Base-by-base conservation (phyloP, 2,888 invertebrate genomes). In the Agrilus mali region DNA sequence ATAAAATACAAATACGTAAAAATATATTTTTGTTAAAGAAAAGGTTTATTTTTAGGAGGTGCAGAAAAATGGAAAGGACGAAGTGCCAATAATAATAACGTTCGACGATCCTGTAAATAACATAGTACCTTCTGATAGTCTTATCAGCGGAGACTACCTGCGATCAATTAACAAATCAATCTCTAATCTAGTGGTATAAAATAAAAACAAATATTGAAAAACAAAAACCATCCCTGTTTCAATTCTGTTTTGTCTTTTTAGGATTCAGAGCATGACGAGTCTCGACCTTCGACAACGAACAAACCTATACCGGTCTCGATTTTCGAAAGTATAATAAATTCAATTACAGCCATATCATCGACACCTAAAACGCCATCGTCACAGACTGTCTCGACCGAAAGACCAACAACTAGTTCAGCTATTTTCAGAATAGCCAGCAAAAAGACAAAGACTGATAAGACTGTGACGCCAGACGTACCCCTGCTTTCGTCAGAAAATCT, bases 261-360 rank as follows among this genome's bases (percentile, higher is more conserved):
- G 48, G 50, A 44, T 31, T 44, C 49, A 45, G 50, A 45, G 44
- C 47, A 43, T 34, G 47, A 43, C 35, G 13, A 15, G 39, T 40
- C 41, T 40, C 36, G 20, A 15, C 47, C 36, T 35, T 33, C 53
- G 48, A 52, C 50, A 43, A 57, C 60, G 37, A 60, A 61, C 12
- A 60, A 61, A 52, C 27, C 27, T 27, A 63, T 61, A 55, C 54
- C 61, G 33, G 54, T 61, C 14, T 65, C 66, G 14, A 63, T 67
- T 45, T 63, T 67, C 35, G 67, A 67, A 52, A 56, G 63, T 55
- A 66, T 67, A 34, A 66, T 67, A 47, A 66, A 64, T 51, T 65
- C 65, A 43, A 64, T 67, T 46, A 62, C 65, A 13, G 58, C 65
- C 41, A 64, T 62, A 47, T 60, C 63, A 36, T 63, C 65, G 7